Conservation (phyloP, 2,888 invertebrate species). For the Pachydiplax longipennis region DNA sequence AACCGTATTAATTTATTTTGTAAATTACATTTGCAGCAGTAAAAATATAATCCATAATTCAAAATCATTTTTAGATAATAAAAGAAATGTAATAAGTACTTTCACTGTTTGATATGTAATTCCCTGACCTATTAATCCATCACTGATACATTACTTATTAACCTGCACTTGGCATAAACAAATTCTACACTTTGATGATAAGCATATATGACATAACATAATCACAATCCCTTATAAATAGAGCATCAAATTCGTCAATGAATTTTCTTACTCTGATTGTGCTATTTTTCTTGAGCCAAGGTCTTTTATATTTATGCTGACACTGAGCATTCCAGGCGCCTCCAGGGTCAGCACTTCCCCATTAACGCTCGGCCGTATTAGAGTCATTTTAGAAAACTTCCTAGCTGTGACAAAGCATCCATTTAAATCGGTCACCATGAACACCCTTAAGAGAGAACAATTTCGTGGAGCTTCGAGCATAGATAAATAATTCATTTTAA, state of each 20-base stretch:
- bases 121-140: too few relatives aligned
- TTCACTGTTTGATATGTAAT: too few relatives aligned
- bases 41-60: too few relatives aligned
- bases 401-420: constrained; percentile 46
- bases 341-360: constrained; percentile 62
- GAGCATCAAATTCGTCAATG: background rate
- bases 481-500: background rate
- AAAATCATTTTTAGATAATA: too few relatives aligned
- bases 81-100: too few relatives aligned
- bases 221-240: too few relatives aligned
- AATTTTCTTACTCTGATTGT: constrained; percentile 8
- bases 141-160: too few relatives aligned
- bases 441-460: constrained; percentile 29
- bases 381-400: constrained; percentile 45
- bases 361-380: constrained; percentile 45
- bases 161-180: too few relatives aligned
- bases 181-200: too few relatives aligned
- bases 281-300: background rate
- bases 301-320: background rate
- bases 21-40: too few relatives aligned
- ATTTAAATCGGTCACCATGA: constrained; percentile 47
- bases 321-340: constrained; percentile 62
- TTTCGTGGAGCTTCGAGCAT: background rate
- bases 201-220: too few relatives aligned
- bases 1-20: too few relatives aligned